A percentile compares a stretch with the other conserved stretches of the same genome.
phyloP scores from a whole-genome alignment of 2,888 invertebrate species.

The Eupithecia tripunctaria region DNA sequence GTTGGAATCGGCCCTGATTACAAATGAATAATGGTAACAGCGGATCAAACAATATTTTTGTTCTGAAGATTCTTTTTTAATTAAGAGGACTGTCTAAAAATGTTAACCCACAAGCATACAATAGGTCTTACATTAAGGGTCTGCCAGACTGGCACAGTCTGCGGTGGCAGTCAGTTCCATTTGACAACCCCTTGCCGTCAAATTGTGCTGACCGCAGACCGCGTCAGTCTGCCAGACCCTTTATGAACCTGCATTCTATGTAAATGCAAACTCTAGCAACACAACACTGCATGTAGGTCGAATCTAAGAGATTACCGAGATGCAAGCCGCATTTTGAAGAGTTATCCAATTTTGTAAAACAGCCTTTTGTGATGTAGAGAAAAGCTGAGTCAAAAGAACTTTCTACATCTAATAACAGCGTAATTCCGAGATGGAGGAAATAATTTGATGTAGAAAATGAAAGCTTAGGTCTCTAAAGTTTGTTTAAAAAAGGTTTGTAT shows the following conservation, averaged over 20 bases:
- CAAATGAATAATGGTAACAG: not conserved
- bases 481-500: not conserved
- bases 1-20: not conserved
- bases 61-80: not conserved
- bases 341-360: slow-evolving; percentile 8
- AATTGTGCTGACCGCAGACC: no score
- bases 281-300: slow-evolving; percentile 1
- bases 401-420: not conserved
- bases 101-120: no score
- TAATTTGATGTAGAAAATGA: not conserved
- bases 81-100: not conserved
- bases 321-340: slow-evolving; percentile 1
- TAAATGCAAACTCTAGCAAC: not conserved
- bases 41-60: not conserved
- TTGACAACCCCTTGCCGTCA: no score
- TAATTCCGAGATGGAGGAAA: not conserved
- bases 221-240: no score
- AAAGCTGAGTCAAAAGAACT: not conserved
- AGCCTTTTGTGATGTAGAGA: not conserved
- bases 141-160: no score
- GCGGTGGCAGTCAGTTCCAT: no score
- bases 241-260: not conserved
- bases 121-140: no score
- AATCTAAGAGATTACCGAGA: not conserved
- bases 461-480: not conserved